Evolutionary conservation across 2,888 invertebrate genomes (phyloP).

Genomic region (Cistogaster globosa): DNA sequence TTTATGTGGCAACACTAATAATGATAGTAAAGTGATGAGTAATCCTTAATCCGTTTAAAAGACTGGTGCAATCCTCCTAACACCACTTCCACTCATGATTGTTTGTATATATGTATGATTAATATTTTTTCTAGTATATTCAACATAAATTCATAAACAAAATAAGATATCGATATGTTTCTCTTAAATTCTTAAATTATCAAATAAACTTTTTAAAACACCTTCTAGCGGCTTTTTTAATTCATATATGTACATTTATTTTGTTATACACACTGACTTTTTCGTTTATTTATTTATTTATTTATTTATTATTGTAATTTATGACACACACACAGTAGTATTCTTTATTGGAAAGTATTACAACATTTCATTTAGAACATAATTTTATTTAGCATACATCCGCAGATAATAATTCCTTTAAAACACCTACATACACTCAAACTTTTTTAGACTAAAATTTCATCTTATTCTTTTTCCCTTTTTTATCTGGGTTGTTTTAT

Average conservation of each 20-base stretch:
- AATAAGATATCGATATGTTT: no score
- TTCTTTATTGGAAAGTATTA: background rate
- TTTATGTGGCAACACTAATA: conserved; percentile 37
- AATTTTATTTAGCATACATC: conserved; percentile 19
- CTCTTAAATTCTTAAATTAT: no score
- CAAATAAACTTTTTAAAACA: background rate
- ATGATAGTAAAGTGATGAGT: conserved; percentile 52
- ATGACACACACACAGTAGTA: background rate
- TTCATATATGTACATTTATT: background rate
- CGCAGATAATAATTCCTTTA: conserved; percentile 7
- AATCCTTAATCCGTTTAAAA: conserved; percentile 43
- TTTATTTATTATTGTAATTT: conserved; percentile 13
- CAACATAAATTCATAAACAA: no score
- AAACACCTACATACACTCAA: conserved; percentile 47
- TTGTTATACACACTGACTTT: conserved; percentile 48
- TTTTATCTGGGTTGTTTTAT: background rate
- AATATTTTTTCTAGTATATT: no score
- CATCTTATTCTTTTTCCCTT: background rate
- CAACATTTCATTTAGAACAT: conserved; percentile 5
- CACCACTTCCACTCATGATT: background rate
- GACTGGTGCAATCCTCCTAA: conserved; percentile 9
- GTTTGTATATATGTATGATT: background rate
- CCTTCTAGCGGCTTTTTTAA: conserved; percentile 26
- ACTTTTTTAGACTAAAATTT: background rate
- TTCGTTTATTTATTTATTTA: no score